phyloP scores from a whole-genome alignment of 2,888 invertebrate species.

The Microctonus hyperodae region DNA sequence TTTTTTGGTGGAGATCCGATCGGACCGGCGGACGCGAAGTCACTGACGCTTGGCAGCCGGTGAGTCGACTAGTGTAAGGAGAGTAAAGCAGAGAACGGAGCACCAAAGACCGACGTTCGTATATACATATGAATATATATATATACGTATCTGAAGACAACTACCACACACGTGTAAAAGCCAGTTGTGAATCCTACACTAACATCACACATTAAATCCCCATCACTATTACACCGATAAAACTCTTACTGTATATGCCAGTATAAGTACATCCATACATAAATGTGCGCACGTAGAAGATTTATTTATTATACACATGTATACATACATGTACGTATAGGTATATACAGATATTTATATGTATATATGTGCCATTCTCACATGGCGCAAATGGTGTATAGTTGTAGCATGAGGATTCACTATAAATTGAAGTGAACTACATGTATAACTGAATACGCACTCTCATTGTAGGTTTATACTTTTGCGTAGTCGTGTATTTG shows the following conservation, averaged over 20 bases:
- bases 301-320: too few relatives aligned
- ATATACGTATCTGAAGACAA: background rate
- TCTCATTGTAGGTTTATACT: conserved; percentile 24
- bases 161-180: background rate
- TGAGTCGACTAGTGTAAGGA: conserved; percentile 54
- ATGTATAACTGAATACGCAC: conserved; percentile 41
- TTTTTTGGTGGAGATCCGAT: conserved; percentile 55
- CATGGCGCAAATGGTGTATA: background rate
- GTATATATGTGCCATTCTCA: background rate
- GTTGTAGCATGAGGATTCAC: background rate
- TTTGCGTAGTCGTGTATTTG: conserved; percentile 30
- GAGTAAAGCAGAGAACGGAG: conserved; percentile 28
- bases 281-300: background rate
- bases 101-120: background rate
- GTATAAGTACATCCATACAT: background rate
- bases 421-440: background rate
- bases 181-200: background rate
- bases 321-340: background rate
- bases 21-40: conserved; percentile 61
- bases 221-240: background rate
- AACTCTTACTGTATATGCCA: background rate
- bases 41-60: conserved; percentile 60
- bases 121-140: background rate
- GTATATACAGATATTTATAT: background rate
- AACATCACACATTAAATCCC: background rate